Base-by-base conservation (phyloP, 2,797 vertebrate species). In the Silurus lanzhouensis region DNA sequence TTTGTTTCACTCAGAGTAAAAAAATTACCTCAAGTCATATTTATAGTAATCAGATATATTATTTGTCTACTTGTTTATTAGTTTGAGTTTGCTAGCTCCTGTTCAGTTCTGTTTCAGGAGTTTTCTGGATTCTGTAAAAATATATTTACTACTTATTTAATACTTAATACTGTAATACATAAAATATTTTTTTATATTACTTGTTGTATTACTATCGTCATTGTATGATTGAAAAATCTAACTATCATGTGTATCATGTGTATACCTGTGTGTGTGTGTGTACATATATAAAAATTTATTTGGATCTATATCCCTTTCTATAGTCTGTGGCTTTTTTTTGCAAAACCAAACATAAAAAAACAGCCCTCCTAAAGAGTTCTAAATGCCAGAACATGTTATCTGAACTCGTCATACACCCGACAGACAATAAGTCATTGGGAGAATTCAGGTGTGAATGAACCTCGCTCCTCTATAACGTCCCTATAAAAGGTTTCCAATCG, bases 301-400 rank as follows among this genome's bases (percentile, higher is more conserved):
- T 8, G 14, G 0, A 22, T 77, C 38, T 31, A 58, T 27, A 57
- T 57, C 55, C 17, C 12, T 17, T 14, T 60, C 9, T 77, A 55
- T 55, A 55, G 22, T 46, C 1, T 7, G 46, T 74, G 5, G 15
- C 10, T 6, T n/a, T 48, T 48, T n/a, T 74, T 75, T 27, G 2
- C 55, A 5, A 60, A 13, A 3, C 48, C 15, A 72, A 75, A 75
- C 25, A 52, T 3, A n/a, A 31, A 1, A 44, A 44, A 20, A 5
- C 31, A 15, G 3, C 27, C 4, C 25, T 58, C 25, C 31, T 0
- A 13, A 44, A 19, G 48, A 14, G 1, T 67, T n/a, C 80, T 27
- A 87, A 88, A 85, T 46, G 48, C 25, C 82, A 60, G 46, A 61
- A 76, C 63, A 52, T 58, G 84, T 86, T 90, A 88, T 88, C 86